A percentile compares a stretch with the other conserved stretches of the same genome.
These are phyloP conservation scores for Tyrophagus putrescentiae DNA, from an alignment of 1,140 invertebrate species.

Conservation along the genomic window DNA sequence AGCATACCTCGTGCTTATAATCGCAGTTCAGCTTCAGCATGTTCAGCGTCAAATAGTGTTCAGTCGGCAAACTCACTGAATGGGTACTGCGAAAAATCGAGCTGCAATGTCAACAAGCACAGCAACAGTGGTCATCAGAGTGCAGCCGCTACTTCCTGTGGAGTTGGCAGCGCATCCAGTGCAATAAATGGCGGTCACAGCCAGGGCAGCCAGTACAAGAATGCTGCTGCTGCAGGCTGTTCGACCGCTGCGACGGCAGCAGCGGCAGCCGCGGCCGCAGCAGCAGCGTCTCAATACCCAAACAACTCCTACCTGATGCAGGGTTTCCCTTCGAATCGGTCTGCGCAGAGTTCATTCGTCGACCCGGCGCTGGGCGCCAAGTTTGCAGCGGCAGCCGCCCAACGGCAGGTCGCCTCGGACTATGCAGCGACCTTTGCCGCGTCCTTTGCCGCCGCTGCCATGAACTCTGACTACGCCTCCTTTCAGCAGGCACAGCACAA, in stretches of 20 bases:
- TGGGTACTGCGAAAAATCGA: not conserved
- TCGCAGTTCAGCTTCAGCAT: not conserved
- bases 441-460: not conserved
- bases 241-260: not conserved
- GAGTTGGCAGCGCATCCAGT: not conserved
- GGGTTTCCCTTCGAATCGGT: not conserved
- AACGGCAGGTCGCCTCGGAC: not conserved
- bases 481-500: not conserved
- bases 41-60: too few relatives aligned
- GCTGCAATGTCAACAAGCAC: not conserved
- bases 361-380: slow-evolving; percentile 8
- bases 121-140: not conserved
- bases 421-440: not conserved
- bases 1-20: not conserved
- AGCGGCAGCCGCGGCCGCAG: not conserved
- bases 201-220: not conserved
- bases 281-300: not conserved
- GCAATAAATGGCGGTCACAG: not conserved
- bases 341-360: slow-evolving; percentile 9
- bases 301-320: slow-evolving; percentile 8
- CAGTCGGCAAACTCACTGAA: not conserved
- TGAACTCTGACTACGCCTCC: slow-evolving; percentile 8
- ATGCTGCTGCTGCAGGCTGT: not conserved
- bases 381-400: not conserved
- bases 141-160: not conserved